Conservation (phyloP, 2,888 invertebrate species). For the Netelia inedita region DNA sequence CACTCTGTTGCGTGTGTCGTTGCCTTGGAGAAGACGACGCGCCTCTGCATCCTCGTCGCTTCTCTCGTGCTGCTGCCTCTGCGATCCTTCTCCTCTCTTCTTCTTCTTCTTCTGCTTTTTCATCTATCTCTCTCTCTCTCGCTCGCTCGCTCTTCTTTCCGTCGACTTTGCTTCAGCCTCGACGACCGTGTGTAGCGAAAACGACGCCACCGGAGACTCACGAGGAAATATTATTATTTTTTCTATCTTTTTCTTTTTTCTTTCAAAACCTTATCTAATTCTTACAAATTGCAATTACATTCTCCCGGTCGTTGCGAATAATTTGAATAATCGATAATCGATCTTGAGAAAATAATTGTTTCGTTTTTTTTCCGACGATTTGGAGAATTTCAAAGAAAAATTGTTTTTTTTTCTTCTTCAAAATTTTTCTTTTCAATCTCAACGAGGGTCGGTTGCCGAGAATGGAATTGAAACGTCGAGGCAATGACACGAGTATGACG, state of each 20-base stretch:
- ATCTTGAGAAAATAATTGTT: neutral
- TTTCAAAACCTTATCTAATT: too few species aligned
- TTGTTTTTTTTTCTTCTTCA: too few species aligned
- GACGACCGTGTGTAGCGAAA: conserved; percentile 40
- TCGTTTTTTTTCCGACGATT: neutral
- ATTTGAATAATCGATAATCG: too few species aligned
- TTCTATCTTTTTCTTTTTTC: neutral
- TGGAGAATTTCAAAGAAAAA: too few species aligned
- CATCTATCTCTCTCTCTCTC: conserved; percentile 14
- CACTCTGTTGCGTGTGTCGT: conserved; percentile 41
- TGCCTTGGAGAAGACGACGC: conserved; percentile 46
- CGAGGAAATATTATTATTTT: conserved; percentile 15
- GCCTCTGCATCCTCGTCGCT: conserved; percentile 57
- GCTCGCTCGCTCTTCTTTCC: conserved; percentile 4
- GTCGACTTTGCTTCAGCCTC: conserved; percentile 48
- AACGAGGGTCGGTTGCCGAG: neutral
- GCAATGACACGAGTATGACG: conserved; percentile 26
- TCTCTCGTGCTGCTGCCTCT: conserved; percentile 4
- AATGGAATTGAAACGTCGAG: conserved; percentile 13
- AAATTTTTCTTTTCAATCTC: neutral
- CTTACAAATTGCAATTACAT: too few species aligned
- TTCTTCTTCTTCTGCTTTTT: neutral
- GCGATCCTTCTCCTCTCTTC: conserved; percentile 36
- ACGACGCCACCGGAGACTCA: conserved; percentile 36
- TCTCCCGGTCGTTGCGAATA: too few species aligned